Conservation (phyloP, 2,797 vertebrate genomes). For the Pseudomugil tenellus region DNA sequence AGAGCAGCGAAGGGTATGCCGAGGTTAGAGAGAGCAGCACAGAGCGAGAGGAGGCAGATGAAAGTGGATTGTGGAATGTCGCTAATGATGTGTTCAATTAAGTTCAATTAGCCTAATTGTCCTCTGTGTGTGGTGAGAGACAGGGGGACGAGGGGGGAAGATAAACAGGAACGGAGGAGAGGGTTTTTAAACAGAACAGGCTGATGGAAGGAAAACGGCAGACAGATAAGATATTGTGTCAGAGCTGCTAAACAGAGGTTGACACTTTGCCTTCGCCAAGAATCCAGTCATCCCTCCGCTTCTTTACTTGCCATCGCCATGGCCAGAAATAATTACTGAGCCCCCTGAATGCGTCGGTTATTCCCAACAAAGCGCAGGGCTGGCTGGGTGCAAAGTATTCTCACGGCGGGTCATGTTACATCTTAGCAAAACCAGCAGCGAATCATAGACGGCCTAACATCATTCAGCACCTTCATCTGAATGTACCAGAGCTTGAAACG, state of each 20-base stretch:
- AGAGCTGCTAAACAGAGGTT: slow-evolving; percentile 53
- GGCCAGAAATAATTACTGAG: slow-evolving; percentile 68
- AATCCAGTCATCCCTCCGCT: slow-evolving; percentile 48
- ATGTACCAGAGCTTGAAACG: too few relatives aligned
- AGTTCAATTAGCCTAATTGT: slow-evolving; percentile 77
- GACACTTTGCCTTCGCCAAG: slow-evolving; percentile 62
- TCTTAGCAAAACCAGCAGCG: slow-evolving; percentile 15
- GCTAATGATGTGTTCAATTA: slow-evolving; percentile 80
- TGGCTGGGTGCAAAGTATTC: slow-evolving; percentile 48
- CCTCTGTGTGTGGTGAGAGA: slow-evolving; percentile 54
- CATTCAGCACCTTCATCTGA: not conserved
- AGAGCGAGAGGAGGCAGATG: slow-evolving; percentile 27
- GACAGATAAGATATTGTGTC: slow-evolving; percentile 61
- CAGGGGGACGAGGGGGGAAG: slow-evolving; percentile 7
- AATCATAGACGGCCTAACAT: not conserved
- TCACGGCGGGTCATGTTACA: slow-evolving; percentile 32
- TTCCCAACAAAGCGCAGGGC: slow-evolving; percentile 50
- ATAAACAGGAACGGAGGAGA: slow-evolving; percentile 34
- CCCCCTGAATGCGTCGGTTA: slow-evolving; percentile 69
- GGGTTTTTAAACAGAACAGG: slow-evolving; percentile 28
- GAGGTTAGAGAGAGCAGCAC: slow-evolving; percentile 33
- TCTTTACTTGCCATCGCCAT: slow-evolving; percentile 29
- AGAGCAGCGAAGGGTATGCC: slow-evolving; percentile 14
- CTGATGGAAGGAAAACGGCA: slow-evolving; percentile 19
- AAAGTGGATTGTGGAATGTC: slow-evolving; percentile 68